Percentiles rank a stretch among this genome's conserved stretches.
Conservation (phyloP, 2,888 invertebrate genomes). For the Formica aserva region DNA sequence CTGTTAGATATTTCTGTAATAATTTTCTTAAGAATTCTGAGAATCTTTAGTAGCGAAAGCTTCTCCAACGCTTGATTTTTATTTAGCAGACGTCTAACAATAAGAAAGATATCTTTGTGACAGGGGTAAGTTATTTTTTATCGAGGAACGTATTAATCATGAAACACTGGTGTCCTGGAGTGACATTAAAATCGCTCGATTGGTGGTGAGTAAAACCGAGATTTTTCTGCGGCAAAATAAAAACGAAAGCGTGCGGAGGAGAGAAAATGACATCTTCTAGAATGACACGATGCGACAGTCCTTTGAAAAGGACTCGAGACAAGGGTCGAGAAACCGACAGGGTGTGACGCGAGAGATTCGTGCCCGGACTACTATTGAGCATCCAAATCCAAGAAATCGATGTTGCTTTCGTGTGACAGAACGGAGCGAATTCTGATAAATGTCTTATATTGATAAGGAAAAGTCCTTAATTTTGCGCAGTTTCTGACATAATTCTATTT, state of each 20-base stretch:
- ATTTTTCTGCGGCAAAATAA: constrained; percentile 34
- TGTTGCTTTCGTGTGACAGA: constrained; percentile 60
- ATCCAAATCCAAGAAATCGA: constrained; percentile 78
- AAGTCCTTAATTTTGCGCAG: background rate
- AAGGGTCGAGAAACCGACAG: constrained; percentile 66
- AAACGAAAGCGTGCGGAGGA: background rate
- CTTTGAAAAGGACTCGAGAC: constrained; percentile 52
- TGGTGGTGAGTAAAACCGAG: constrained; percentile 39
- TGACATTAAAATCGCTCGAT: constrained; percentile 15
- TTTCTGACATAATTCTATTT: background rate
- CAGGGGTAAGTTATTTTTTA: constrained; percentile 3
- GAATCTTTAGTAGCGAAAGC: background rate
- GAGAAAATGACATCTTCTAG: constrained; percentile 28
- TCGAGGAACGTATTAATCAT: constrained; percentile 62
- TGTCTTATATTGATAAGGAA: background rate
- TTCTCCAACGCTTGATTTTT: background rate
- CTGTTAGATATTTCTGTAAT: background rate
- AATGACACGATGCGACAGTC: background rate
- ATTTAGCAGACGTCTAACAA: background rate
- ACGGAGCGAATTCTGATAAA: constrained; percentile 33
- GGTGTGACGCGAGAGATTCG: constrained; percentile 76
- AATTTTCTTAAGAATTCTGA: background rate
- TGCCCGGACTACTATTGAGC: constrained; percentile 74
- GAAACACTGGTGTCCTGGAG: background rate
- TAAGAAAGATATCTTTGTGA: background rate